Evolutionary conservation across 2,797 vertebrate species (phyloP), one percentile per base, ranked within the genome.

Genomic region (Micromesistius poutassou): DNA sequence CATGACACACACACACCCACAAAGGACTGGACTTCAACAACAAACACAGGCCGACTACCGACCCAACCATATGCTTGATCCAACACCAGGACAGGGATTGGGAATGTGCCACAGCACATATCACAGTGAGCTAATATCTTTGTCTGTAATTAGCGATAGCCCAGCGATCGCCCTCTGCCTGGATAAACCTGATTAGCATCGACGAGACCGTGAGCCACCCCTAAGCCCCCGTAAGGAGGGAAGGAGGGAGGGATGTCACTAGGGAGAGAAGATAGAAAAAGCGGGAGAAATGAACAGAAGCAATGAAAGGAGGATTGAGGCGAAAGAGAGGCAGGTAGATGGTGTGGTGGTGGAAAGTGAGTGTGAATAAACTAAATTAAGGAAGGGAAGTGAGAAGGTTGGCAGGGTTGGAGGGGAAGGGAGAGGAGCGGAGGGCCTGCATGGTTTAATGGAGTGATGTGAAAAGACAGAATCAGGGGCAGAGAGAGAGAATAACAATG

Each of bases 171-270:
- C 87, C 90, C 90, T 89, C 86, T 90, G 83, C 87, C 87, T 86
- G 83, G 88, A 90, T 92, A 90, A 93, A 93, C 84, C 89, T 46
- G 88, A 93, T 94, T 93, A 94, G 85, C 82, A 92, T 91, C 79
- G 89, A 91, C 87, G 78, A 77, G 81, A 74, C 87, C 85, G 82
- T 83, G 88, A 92, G 70, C 79, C 46, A 31, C 25, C 42, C 76
- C 74, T 91, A 91, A 93, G 90, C 89, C 89, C 83, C 75, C 73
- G 78, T 86, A 83, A 90, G 79, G 81, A 87, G 81, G 83, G 86
- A 87, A 78, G 87, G 87, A 30, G 72, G 80, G 66, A 36, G 38
- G 22, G 77, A 40, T 31, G 71, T 14, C n/a, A 81, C 79, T 68
- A 73, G 71, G 4, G 71, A 19, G 14, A 12, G 25, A 72, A 42